Conservation (phyloP, 2,888 invertebrate genomes). For the Slavum lentiscoides region DNA sequence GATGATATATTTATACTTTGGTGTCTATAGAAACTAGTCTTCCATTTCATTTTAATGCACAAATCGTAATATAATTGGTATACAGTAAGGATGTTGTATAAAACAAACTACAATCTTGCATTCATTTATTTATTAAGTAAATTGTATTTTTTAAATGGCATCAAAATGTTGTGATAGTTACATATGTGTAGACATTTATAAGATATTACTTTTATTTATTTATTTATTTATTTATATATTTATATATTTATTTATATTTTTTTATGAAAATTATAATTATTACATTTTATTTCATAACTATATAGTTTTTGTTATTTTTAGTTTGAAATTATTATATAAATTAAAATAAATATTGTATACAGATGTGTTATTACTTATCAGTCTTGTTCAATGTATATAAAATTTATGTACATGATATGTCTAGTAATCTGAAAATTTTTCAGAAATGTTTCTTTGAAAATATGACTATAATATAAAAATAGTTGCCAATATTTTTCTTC, state of each 20-base stretch:
- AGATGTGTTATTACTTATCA: conserved; percentile 22
- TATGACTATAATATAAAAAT: not conserved
- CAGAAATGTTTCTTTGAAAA: not conserved
- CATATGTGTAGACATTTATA: conserved; percentile 25
- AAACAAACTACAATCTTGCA: conserved; percentile 18
- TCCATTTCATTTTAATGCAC: conserved; percentile 32
- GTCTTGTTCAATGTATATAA: not conserved
- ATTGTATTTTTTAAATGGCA: conserved; percentile 16
- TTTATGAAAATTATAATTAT: conserved; percentile 17
- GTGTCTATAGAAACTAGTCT: conserved; percentile 49
- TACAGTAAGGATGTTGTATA: not conserved
- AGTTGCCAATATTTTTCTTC: too few relatives aligned
- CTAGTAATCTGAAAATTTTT: not conserved
- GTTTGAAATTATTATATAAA: conserved; percentile 36
- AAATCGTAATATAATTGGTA: not conserved
- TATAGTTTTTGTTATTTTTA: conserved; percentile 10
- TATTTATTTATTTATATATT: too few relatives aligned
- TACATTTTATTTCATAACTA: conserved; percentile 4
- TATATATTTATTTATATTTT: not conserved
- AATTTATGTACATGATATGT: not conserved
- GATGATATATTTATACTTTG: conserved; percentile 38
- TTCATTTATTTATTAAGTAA: conserved; percentile 15
- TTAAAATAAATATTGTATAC: conserved; percentile 27
- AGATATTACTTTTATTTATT: not conserved
- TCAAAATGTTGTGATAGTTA: conserved; percentile 25